Conservation (phyloP, 1,140 invertebrate species). For the Drosophila kikkawai region DNA sequence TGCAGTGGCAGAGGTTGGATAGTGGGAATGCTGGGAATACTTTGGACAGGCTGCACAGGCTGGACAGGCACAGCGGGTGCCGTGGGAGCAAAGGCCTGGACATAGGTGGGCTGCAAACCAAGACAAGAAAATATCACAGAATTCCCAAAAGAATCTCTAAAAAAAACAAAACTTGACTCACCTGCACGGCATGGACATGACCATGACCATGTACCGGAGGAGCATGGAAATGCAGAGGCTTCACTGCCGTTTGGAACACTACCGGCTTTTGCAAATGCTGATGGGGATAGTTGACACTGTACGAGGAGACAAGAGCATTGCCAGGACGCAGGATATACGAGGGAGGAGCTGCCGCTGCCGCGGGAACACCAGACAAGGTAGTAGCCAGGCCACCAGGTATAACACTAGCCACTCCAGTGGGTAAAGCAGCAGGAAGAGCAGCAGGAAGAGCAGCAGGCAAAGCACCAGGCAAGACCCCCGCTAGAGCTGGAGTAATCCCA, state of each 20-base stretch:
- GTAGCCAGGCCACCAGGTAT: conserved; percentile 24
- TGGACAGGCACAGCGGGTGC: conserved; percentile 43
- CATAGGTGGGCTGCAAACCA: conserved; percentile 47
- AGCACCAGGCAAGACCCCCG: background rate
- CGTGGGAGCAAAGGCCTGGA: conserved; percentile 48
- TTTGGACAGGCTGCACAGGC: conserved; percentile 21
- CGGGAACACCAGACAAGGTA: conserved; percentile 22
- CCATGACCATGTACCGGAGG: conserved; percentile 25
- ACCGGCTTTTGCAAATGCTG: conserved; percentile 68
- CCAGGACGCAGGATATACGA: conserved; percentile 74
- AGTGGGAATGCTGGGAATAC: conserved; percentile 1
- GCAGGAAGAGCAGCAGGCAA: background rate
- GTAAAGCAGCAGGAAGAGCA: conserved; percentile 9
- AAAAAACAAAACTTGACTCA: conserved; percentile 1
- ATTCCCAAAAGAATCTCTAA: background rate
- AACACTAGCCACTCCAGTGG: conserved; percentile 19
- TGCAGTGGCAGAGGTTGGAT: conserved; percentile 42
- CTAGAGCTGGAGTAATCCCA: background rate
- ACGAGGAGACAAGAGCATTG: conserved; percentile 74
- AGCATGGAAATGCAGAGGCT: conserved; percentile 62
- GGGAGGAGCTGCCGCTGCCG: conserved; percentile 20
- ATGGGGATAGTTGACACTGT: conserved; percentile 80
- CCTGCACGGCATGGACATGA: conserved; percentile 62
- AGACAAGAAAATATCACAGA: fast-evolving
- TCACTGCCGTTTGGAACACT: conserved; percentile 45